Conservation (phyloP, 2,888 invertebrate species). For the Acronicta leporina region DNA sequence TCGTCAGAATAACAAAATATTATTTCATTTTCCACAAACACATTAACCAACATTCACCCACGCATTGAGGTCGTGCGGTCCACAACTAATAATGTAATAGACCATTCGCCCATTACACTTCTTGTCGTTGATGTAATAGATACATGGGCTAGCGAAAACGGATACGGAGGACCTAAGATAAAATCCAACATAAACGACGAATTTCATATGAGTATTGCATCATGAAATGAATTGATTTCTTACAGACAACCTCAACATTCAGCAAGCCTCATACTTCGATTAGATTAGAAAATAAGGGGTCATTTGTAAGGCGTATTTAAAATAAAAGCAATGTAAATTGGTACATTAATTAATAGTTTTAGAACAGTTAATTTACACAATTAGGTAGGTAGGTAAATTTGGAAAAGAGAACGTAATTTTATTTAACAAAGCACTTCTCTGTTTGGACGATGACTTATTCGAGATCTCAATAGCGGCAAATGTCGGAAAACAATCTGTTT, state of each 20-base stretch:
- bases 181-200: neutral
- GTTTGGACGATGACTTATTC: neutral
- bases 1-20: constrained; percentile 62
- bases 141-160: neutral
- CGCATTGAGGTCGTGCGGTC: constrained; percentile 35
- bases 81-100: constrained; percentile 21
- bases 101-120: constrained; percentile 6
- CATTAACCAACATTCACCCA: constrained; percentile 52
- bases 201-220: neutral
- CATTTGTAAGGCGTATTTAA: constrained; percentile 8
- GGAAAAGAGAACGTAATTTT: neutral
- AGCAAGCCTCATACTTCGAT: neutral
- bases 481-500: neutral
- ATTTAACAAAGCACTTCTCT: neutral
- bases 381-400: neutral
- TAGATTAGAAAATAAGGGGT: neutral
- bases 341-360: neutral
- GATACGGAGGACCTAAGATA: neutral
- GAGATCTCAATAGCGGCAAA: neutral
- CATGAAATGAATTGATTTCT: neutral
- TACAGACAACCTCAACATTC: neutral
- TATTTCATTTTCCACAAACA: constrained; percentile 63
- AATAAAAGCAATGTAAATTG: neutral
- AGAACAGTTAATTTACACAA: neutral
- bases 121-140: constrained; percentile 3